phyloP scores from a whole-genome alignment of 2,888 invertebrate species.

The Gandaritis pyraliata region DNA sequence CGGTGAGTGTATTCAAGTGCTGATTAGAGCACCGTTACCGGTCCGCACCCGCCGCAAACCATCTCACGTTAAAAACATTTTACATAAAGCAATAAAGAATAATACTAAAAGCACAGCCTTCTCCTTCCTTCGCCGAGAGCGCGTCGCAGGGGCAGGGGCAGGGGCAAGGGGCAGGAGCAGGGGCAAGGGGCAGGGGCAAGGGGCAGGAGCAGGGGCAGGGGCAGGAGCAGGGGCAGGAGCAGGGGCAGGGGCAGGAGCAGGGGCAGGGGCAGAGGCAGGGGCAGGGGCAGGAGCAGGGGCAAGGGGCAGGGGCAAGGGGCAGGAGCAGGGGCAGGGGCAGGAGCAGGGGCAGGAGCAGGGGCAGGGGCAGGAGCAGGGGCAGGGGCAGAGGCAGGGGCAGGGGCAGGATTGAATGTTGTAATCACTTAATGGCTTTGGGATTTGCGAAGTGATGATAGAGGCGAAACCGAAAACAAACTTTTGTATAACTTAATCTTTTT shows the following conservation, averaged over 20 bases:
- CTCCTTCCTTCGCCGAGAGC: constrained; percentile 1
- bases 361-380: no score
- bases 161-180: no score
- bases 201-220: no score
- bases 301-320: no score
- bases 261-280: no score
- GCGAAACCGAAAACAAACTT: constrained; percentile 36
- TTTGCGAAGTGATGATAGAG: constrained; percentile 34
- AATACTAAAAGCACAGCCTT: neutral
- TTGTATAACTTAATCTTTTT: constrained; percentile 40
- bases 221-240: no score
- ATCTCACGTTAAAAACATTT: neutral
- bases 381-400: no score
- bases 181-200: no score
- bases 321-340: no score
- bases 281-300: no score
- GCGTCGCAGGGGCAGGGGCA: constrained; percentile 21
- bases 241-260: no score
- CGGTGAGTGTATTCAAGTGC: neutral
- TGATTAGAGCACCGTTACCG: neutral
- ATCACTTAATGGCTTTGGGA: constrained; percentile 36
- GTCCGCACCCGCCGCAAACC: neutral
- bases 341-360: no score
- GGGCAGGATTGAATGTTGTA: constrained; percentile 10
- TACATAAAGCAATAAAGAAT: neutral